Base-by-base conservation (phyloP, 2,113 vertebrate genomes). In the Xiphophorus maculatus region DNA sequence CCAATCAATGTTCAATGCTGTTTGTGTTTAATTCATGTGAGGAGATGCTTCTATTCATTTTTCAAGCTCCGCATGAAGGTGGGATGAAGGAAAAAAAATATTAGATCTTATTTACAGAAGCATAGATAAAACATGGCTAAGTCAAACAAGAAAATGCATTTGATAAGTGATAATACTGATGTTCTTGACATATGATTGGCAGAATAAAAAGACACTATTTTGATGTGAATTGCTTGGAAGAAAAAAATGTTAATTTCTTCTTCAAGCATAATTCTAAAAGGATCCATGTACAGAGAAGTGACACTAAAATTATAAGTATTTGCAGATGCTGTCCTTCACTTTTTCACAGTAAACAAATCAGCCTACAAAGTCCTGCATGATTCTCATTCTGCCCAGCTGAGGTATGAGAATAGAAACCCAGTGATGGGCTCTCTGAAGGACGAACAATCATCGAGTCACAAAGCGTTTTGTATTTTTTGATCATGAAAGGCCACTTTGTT, bases 401-500 rank as follows among this genome's bases (percentile, higher is more conserved):
- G 78, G 77, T 60, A 37, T 71, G 79, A 85, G 67, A 69, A 27
- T 44, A 71, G 67, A 80, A 84, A 69, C 54, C 51, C 28, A 17
- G 67, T 25, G 51, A 76, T 42, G 66, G 44, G 69, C 29, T 66
- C 13, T 27, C 48, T 51, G 61, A 69, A 28, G 25, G 58, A 66
- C 51, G 76, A 77, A 76, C 66, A 76, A 74, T 80, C 48, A 83
- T 3, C 2, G 32, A 77, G 73, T 35, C 63, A 81, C 62, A 77
- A 78, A 72, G 70, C 40, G 30, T 89, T 70, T 37, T 73, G 65
- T 64, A 75, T 83, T 79, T 66, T 84, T 77, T 81, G 64, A 76
- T 69, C 66, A 89, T 82, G 33, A 86, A 89, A 83, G 72, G 51
- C 7, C 62, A 73, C 75, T 89, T 87, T 85, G 76, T 83, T 79